A percentile compares a stretch with the other conserved stretches of the same genome.
phyloP scores from a whole-genome alignment of 2,797 vertebrate genomes.

The Hozukius guyotensis region DNA sequence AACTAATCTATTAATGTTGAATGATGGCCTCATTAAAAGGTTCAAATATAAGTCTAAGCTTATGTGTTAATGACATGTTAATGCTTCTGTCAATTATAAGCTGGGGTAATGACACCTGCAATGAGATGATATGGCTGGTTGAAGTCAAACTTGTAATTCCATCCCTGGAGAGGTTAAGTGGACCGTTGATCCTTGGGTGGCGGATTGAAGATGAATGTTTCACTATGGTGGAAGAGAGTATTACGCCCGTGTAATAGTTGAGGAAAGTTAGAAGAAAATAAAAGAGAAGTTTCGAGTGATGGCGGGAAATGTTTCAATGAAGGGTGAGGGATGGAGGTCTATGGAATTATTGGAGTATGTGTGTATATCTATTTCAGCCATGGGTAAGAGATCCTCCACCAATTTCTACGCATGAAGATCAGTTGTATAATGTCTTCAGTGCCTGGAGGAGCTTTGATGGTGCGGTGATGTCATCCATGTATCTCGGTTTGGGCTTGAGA shows the following conservation, averaged over 20 bases:
- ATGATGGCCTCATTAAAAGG: conserved; percentile 86
- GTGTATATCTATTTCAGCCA: not conserved
- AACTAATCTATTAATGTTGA: conserved; percentile 86
- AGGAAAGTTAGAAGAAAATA: conserved; percentile 48
- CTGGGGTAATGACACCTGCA: conserved; percentile 81
- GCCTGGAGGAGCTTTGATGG: not conserved
- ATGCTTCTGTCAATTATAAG: conserved; percentile 84
- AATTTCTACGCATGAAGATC: not conserved
- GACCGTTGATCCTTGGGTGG: conserved; percentile 64
- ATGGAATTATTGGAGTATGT: not conserved
- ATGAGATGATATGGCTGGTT: conserved; percentile 72
- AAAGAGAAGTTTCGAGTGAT: conserved; percentile 24
- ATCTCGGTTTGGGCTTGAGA: not conserved
- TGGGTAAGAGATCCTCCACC: not conserved
- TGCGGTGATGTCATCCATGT: not conserved
- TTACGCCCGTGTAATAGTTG: conserved; percentile 25
- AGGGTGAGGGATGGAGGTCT: not conserved
- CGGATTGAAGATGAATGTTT: conserved; percentile 63
- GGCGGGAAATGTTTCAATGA: not conserved
- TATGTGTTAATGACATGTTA: conserved; percentile 87
- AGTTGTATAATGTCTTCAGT: not conserved
- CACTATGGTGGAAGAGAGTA: conserved; percentile 12
- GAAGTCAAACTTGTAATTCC: conserved; percentile 81
- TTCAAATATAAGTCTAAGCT: conserved; percentile 84
- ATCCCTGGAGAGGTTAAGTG: conserved; percentile 78